Conservation (phyloP, 1,140 invertebrate species). For the Belonocnema kinseyi region DNA sequence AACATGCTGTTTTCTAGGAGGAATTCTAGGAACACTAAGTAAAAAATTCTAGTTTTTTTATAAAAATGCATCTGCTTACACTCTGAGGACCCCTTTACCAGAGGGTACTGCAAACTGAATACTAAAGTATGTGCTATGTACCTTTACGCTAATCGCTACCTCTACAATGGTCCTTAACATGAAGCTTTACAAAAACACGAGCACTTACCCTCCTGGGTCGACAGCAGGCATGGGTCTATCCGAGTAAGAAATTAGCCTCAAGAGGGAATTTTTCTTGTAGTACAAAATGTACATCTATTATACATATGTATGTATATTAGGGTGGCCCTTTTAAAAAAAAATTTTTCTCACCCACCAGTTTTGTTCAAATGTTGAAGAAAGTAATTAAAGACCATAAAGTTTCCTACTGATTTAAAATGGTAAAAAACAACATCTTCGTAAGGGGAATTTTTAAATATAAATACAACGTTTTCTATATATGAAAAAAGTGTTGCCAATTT, state of each 20-base stretch:
- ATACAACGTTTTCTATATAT: no score
- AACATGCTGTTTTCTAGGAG: conserved; percentile 13
- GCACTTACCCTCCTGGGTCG: conserved; percentile 72
- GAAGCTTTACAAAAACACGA: conserved; percentile 58
- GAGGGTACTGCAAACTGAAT: conserved; percentile 16
- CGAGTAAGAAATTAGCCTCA: conserved; percentile 60
- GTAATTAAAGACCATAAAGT: no score
- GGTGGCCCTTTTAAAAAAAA: no score
- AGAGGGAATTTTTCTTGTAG: conserved; percentile 45
- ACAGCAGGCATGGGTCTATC: conserved; percentile 73
- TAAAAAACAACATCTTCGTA: no score
- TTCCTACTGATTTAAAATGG: no score
- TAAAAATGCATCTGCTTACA: conserved; percentile 6
- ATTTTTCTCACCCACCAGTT: no score
- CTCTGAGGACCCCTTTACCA: neutral
- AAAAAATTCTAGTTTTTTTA: neutral
- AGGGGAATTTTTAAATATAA: no score
- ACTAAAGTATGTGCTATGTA: conserved; percentile 28
- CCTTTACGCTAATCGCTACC: conserved; percentile 53
- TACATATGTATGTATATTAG: neutral
- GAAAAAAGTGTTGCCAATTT: no score
- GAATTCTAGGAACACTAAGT: conserved; percentile 1
- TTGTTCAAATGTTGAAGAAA: no score
- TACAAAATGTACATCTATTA: conserved; percentile 36
- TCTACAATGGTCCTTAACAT: conserved; percentile 57